Evolutionary conservation across 2,797 vertebrate genomes (phyloP), one percentile per base, ranked within the genome.

Genomic region (Columba guinea): DNA sequence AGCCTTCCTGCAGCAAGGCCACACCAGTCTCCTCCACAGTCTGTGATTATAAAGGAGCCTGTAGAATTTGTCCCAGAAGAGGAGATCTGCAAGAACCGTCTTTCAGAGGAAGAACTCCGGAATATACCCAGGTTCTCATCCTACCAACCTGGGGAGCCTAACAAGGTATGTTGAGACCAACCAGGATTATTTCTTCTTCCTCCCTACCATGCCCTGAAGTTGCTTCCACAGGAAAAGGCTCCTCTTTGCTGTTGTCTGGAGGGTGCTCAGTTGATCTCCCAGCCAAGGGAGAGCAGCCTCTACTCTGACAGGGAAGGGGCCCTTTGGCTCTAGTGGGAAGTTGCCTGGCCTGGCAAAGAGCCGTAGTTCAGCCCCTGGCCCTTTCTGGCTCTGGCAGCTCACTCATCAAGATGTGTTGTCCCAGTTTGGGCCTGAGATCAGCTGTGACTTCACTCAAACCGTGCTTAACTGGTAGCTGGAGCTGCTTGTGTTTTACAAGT

Each of bases 61-160:
- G 97, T 99, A 5, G 88, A 98, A 86, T 97, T 97, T 26, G 91
- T 99, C 68, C 95, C 98, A 3, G 98, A 99, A 30, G 98, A 99
- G 87, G 98, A 99, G 92, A 99, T 99, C 93, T 92, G 80, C 92
- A 97, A 91, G 87, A 99, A 99, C 93, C 98, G 98, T 20, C 98
- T 99, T 73, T 98, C 98, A 9, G 98, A 98, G 63, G 98, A 99
- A 14, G 98, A 96, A 39, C 98, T 99, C 92, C 97, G 96, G 74
- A 98, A 87, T 75, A 98, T 99, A 78, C 97, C 98, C 44, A 97
- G 98, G 93, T 99, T 99, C 97, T 97, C 96, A 15, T 98, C 98
- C 96, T 99, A 99, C 97, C 97, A 97, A 84, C 97, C 98, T 12
- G 99, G 99, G 85, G 97, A 98, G 69, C 98, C 98, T 28, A 99